phyloP scores from a whole-genome alignment of 2,113 vertebrate species.

The Hypanus sabinus region DNA sequence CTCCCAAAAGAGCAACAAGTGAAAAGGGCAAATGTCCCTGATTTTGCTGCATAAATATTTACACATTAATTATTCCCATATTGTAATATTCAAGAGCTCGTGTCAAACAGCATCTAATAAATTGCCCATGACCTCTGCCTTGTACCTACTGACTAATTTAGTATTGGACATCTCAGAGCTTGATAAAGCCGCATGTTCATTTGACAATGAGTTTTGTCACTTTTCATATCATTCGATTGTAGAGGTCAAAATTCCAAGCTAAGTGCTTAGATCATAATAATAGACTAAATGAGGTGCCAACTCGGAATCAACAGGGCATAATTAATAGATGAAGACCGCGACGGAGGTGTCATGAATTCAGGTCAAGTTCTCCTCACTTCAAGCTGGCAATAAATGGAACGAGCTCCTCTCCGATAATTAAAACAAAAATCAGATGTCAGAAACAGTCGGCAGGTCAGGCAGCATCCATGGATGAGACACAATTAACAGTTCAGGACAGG shows the following conservation, averaged over 20 bases:
- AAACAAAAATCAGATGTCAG: too few relatives aligned
- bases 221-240: not conserved
- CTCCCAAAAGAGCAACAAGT: not conserved
- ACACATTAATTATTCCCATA: slow-evolving; percentile 23
- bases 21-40: slow-evolving; percentile 10
- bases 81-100: slow-evolving; percentile 19
- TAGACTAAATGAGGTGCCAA: slow-evolving; percentile 5
- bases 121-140: slow-evolving; percentile 19
- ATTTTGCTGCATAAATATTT: slow-evolving; percentile 18
- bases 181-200: slow-evolving; percentile 1
- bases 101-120: not conserved
- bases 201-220: not conserved
- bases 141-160: slow-evolving; percentile 11
- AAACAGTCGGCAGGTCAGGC: too few relatives aligned
- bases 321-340: not conserved
- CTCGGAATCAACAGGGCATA: not conserved
- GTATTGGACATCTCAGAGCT: not conserved
- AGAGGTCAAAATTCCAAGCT: not conserved
- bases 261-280: not conserved
- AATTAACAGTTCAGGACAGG: too few relatives aligned
- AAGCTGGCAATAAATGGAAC: not conserved
- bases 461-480: too few relatives aligned
- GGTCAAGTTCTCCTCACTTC: slow-evolving; percentile 25
- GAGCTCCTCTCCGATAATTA: not conserved
- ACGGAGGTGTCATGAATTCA: not conserved